Evolutionary conservation across 92 coral and sea anemone genomes (phyloP).

Genomic region (Zoanthus sansibaricus): DNA sequence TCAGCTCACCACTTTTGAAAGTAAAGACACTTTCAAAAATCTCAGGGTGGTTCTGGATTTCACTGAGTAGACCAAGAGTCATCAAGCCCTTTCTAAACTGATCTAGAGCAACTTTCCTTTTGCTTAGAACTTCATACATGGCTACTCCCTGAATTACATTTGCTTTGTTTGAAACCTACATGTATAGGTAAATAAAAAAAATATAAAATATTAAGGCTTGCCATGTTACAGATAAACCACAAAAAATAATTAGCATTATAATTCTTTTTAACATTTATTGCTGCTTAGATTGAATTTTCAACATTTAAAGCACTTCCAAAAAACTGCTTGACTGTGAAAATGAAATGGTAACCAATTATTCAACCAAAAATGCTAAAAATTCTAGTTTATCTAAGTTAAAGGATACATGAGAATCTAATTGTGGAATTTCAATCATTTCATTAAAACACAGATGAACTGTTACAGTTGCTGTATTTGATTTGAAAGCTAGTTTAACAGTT

Average conservation of each 20-base stretch:
- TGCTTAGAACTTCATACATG: constrained; percentile 59
- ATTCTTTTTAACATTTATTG: constrained; percentile 6
- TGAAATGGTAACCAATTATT: constrained; percentile 14
- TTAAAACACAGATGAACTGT: not conserved
- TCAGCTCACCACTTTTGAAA: constrained; percentile 59
- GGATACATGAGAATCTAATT: constrained; percentile 9
- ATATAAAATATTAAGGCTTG: not conserved
- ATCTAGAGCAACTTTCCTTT: constrained; percentile 66
- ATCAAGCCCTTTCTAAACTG: constrained; percentile 61
- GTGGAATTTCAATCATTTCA: not conserved
- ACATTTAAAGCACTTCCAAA: constrained; percentile 2
- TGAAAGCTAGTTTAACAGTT: not conserved
- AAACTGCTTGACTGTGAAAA: constrained; percentile 18
- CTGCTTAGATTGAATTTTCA: constrained; percentile 19
- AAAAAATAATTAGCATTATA: not conserved
- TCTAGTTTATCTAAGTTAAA: constrained; percentile 19
- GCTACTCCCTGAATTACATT: constrained; percentile 52
- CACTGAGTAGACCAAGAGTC: constrained; percentile 70
- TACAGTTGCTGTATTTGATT: not conserved
- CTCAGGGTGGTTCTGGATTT: constrained; percentile 55
- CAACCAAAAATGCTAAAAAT: constrained; percentile 1
- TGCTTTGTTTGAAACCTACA: constrained; percentile 60
- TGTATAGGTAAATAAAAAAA: not conserved
- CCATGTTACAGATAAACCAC: constrained; percentile 17
- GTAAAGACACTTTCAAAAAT: constrained; percentile 68